Percentiles rank a stretch among this genome's conserved stretches.
Evolutionary conservation across 2,888 invertebrate genomes (phyloP).

Genomic region (Sepiola atlantica): DNA sequence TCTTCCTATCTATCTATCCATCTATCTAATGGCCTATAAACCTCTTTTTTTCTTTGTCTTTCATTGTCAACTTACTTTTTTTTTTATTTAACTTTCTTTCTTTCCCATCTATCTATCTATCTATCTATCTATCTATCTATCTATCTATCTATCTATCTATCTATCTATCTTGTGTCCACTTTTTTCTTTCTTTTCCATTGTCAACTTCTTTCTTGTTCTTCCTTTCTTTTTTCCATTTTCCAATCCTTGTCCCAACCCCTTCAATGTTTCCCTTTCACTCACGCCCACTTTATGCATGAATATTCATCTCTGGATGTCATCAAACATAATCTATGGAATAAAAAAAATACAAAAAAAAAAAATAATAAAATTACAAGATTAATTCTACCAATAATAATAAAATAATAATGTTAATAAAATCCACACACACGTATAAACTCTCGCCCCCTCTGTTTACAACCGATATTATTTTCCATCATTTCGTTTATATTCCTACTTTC

Average conservation of each 20-base stretch:
- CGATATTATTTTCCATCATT: background rate
- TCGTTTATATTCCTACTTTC: background rate
- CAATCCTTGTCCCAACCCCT: background rate
- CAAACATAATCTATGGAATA: background rate
- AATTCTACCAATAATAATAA: background rate
- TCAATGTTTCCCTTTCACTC: background rate
- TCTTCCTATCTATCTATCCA: too few species aligned
- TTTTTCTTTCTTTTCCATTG: background rate
- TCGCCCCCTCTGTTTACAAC: background rate
- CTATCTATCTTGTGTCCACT: too few species aligned
- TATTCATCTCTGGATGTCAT: background rate
- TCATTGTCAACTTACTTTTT: background rate
- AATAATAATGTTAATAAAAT: background rate
- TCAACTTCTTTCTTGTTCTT: background rate
- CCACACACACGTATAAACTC: background rate
- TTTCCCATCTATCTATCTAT: background rate
- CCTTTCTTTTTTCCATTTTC: background rate
- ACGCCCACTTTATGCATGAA: background rate
- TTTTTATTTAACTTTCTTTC: too few species aligned
- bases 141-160: background rate
- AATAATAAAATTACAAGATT: background rate
- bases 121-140: background rate
- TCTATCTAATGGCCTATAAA: too few species aligned
- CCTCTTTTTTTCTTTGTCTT: too few species aligned
- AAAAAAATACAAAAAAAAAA: too few species aligned